Percentiles rank a stretch among this genome's conserved stretches.
These are phyloP conservation scores for Colostygia pectinataria DNA, from an alignment of 2,888 invertebrate genomes.

Conservation along the genomic window DNA sequence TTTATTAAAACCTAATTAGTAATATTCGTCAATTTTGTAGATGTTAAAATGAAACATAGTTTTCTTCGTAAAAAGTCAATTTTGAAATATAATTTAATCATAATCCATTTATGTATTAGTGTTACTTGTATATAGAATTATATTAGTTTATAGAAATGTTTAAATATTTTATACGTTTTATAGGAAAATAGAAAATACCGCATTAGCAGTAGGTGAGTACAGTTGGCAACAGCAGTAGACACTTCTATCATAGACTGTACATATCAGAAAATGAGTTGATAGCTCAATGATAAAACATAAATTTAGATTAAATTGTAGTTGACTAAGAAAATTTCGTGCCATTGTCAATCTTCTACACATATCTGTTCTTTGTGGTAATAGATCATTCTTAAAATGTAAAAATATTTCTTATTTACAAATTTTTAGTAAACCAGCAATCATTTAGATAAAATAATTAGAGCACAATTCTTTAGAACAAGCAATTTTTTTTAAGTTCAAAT, in stretches of 20 bases:
- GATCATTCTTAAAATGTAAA: conserved; percentile 29
- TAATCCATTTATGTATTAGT: conserved; percentile 17
- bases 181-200: conserved; percentile 28
- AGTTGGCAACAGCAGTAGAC: conserved; percentile 19
- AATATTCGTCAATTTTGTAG: conserved; percentile 23
- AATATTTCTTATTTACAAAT: conserved; percentile 13
- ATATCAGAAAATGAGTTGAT: conserved; percentile 16
- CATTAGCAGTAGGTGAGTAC: conserved; percentile 26
- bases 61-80: conserved; percentile 20
- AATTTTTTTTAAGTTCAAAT: conserved; percentile 10
- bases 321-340: conserved; percentile 46
- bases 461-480: conserved; percentile 37
- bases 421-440: background rate
- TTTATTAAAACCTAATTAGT: conserved; percentile 6
- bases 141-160: conserved; percentile 28
- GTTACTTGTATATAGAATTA: conserved; percentile 29
- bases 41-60: conserved; percentile 19
- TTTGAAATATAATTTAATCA: conserved; percentile 13
- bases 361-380: conserved; percentile 38
- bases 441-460: conserved; percentile 16
- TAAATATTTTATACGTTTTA: conserved; percentile 38
- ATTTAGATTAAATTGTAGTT: conserved; percentile 17
- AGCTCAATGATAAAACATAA: conserved; percentile 28
- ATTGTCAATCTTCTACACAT: conserved; percentile 58
- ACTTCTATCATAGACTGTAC: conserved; percentile 19